Percentiles rank a stretch among this genome's conserved stretches.
phyloP scores from a whole-genome alignment of 2,113 vertebrate species.

The Hyperopisus bebe region DNA sequence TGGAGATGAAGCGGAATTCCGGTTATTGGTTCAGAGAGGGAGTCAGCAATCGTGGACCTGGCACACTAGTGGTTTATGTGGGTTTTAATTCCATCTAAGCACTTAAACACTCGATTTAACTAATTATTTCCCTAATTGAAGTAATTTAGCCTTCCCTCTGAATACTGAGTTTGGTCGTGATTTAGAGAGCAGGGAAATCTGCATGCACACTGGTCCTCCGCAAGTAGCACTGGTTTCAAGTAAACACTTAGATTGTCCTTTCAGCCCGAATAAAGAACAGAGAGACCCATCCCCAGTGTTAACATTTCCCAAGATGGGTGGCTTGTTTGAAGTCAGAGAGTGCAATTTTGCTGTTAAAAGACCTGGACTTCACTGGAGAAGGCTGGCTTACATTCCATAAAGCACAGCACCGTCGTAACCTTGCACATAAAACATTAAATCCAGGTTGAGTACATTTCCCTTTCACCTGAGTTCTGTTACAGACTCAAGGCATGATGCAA shows the following conservation, averaged over 20 bases:
- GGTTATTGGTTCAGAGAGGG: not conserved
- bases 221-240: not conserved
- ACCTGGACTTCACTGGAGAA: not conserved
- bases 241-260: not conserved
- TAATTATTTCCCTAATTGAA: constrained; percentile 18
- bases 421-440: not conserved
- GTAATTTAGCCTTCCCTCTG: not conserved
- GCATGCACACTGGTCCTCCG: not conserved
- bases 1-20: not conserved
- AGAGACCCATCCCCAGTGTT: not conserved
- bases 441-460: not conserved
- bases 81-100: constrained; percentile 8
- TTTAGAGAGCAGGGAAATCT: not conserved
- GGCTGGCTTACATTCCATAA: not conserved
- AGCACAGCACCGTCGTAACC: not conserved
- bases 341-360: not conserved
- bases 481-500: too few species aligned
- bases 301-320: not conserved
- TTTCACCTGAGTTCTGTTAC: not conserved
- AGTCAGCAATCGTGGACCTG: not conserved
- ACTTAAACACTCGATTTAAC: constrained; percentile 13
- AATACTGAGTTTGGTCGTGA: not conserved
- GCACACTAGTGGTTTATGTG: not conserved
- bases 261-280: not conserved
- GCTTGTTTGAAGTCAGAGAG: not conserved